Evolutionary conservation across 2,113 vertebrate genomes (phyloP).

Genomic region (Speoplatyrhinus poulsoni): DNA sequence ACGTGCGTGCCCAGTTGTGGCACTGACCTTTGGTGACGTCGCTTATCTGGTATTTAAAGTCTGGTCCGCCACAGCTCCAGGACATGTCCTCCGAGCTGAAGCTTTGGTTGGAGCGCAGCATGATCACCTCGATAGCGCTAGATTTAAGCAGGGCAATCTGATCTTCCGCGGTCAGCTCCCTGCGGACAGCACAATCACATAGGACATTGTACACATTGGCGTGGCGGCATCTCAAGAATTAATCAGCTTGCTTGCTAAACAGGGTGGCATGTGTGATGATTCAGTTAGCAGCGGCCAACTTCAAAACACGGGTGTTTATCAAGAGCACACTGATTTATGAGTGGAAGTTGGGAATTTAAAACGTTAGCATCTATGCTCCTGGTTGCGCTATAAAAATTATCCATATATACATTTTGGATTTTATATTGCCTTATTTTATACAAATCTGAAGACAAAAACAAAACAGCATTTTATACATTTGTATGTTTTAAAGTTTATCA

Average conservation of each 20-base stretch:
- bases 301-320: not conserved
- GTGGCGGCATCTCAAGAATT: not conserved
- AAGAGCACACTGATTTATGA: too few relatives aligned
- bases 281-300: constrained; percentile 23
- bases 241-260: not conserved
- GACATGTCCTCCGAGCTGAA: constrained; percentile 94
- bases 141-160: constrained; percentile 98
- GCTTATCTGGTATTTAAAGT: constrained; percentile 90
- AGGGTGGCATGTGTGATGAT: not conserved
- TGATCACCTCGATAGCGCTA: constrained; percentile 97
- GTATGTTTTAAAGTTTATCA: constrained; percentile 1
- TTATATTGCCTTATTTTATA: too few relatives aligned
- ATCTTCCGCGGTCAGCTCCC: constrained; percentile 90
- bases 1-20: constrained; percentile 5
- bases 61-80: constrained; percentile 88
- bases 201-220: not conserved
- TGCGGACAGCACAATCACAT: constrained; percentile 39
- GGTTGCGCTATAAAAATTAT: too few relatives aligned
- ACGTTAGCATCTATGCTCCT: too few relatives aligned
- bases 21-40: constrained; percentile 90
- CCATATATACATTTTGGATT: too few relatives aligned
- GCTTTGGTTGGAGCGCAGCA: constrained; percentile 96
- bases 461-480: too few relatives aligned
- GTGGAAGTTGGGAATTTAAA: too few relatives aligned
- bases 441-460: too few relatives aligned